Percentiles rank a stretch among this genome's conserved stretches.
Evolutionary conservation across 2,888 invertebrate species (phyloP).

Genomic region (Monoplex corrugatus): DNA sequence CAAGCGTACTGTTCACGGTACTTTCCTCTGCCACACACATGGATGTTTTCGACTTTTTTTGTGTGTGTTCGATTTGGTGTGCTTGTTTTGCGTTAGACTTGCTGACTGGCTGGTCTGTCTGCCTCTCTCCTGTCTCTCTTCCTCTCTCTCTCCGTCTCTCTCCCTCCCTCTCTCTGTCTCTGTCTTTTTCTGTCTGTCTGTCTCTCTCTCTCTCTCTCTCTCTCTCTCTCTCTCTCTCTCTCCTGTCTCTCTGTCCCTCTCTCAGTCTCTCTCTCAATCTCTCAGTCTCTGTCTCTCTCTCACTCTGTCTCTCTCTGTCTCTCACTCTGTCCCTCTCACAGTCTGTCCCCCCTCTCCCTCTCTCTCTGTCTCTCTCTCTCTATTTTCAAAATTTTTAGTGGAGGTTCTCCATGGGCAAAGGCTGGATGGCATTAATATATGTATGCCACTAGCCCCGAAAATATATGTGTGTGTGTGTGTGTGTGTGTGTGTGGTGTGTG

Average conservation of each 20-base stretch:
- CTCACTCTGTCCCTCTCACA: not conserved
- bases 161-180: not conserved
- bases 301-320: not conserved
- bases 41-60: too few relatives aligned
- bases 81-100: too few relatives aligned
- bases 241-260: not conserved
- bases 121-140: not conserved
- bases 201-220: not conserved
- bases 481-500: not conserved
- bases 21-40: too few relatives aligned
- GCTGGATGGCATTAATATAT: too few relatives aligned
- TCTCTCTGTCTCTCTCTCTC: not conserved
- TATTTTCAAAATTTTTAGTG: too few relatives aligned
- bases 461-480: not conserved
- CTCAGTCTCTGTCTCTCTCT: not conserved
- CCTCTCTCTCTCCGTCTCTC: not conserved
- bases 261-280: not conserved
- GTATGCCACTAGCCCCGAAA: not conserved
- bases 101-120: not conserved
- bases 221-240: not conserved
- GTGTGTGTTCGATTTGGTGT: too few relatives aligned
- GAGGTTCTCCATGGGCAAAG: too few relatives aligned
- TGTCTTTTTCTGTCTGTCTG: not conserved
- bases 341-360: not conserved
- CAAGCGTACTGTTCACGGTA: too few relatives aligned